phyloP scores from a whole-genome alignment of 2,113 vertebrate genomes.

The Elachura formosa region DNA sequence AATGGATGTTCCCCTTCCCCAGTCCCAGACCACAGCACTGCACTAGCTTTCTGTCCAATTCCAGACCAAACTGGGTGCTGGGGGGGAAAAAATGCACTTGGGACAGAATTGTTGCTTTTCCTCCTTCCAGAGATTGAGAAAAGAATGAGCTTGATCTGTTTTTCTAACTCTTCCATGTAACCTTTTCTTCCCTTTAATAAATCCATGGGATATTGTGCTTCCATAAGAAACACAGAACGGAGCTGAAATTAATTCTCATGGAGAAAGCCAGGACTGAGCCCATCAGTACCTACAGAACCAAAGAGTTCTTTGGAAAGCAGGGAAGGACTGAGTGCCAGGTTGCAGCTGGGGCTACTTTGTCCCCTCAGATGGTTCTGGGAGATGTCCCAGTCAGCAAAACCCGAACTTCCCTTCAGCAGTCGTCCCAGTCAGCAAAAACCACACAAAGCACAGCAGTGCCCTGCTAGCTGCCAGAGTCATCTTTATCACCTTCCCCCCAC shows the following conservation, averaged over 20 bases:
- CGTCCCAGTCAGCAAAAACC: background rate
- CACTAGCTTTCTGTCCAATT: background rate
- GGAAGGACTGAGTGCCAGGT: background rate
- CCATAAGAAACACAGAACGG: background rate
- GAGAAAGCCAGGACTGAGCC: background rate
- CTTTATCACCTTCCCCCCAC: background rate
- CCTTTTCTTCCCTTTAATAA: background rate
- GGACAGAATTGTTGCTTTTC: background rate
- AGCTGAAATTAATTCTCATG: background rate
- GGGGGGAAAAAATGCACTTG: background rate
- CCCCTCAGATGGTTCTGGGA: background rate
- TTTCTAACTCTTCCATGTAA: background rate
- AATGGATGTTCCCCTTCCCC: background rate
- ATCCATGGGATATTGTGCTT: background rate
- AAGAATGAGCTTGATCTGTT: background rate
- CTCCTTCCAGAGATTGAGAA: background rate
- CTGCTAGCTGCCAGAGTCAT: background rate
- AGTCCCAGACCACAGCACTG: background rate
- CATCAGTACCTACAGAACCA: background rate
- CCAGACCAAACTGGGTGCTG: background rate
- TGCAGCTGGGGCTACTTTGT: background rate
- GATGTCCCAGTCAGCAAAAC: background rate
- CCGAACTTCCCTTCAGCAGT: background rate
- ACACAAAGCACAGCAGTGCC: background rate
- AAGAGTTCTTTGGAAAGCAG: background rate